Evolutionary conservation across 2,888 invertebrate species (phyloP).

Genomic region (Pristionchus fissidentatus): DNA sequence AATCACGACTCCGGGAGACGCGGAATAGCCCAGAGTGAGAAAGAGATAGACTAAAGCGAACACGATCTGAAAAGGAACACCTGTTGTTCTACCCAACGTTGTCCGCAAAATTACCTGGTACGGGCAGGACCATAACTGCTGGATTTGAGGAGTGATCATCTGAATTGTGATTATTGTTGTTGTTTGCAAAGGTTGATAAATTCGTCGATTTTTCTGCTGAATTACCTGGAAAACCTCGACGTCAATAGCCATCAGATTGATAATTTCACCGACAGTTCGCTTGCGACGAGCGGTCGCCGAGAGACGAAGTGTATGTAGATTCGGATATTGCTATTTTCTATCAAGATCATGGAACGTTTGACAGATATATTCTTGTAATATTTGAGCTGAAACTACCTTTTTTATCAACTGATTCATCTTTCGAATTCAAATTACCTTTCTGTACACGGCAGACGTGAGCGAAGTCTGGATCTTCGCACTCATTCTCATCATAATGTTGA

Average conservation of each 20-base stretch:
- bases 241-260: slow-evolving; percentile 80
- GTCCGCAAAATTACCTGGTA: slow-evolving; percentile 67
- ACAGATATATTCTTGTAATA: neutral
- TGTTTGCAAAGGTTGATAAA: neutral
- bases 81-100: neutral
- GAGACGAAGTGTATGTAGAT: slow-evolving; percentile 9
- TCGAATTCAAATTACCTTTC: slow-evolving; percentile 77
- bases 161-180: slow-evolving; percentile 63
- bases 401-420: neutral
- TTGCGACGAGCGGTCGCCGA: slow-evolving; percentile 74
- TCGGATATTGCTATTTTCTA: neutral
- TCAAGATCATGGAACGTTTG: neutral
- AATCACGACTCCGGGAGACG: slow-evolving; percentile 90
- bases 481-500: slow-evolving; percentile 77
- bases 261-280: slow-evolving; percentile 79
- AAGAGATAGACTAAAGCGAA: slow-evolving; percentile 76
- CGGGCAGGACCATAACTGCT: slow-evolving; percentile 76
- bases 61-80: slow-evolving; percentile 59
- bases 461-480: slow-evolving; percentile 78
- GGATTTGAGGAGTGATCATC: slow-evolving; percentile 75
- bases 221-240: slow-evolving; percentile 72
- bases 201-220: neutral
- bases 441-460: slow-evolving; percentile 78
- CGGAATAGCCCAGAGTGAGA: slow-evolving; percentile 83
- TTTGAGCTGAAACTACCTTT: neutral